Evolutionary conservation across 2,113 vertebrate genomes (phyloP), one percentile per base, ranked within the genome.

Genomic region (Shinisaurus crocodilurus): DNA sequence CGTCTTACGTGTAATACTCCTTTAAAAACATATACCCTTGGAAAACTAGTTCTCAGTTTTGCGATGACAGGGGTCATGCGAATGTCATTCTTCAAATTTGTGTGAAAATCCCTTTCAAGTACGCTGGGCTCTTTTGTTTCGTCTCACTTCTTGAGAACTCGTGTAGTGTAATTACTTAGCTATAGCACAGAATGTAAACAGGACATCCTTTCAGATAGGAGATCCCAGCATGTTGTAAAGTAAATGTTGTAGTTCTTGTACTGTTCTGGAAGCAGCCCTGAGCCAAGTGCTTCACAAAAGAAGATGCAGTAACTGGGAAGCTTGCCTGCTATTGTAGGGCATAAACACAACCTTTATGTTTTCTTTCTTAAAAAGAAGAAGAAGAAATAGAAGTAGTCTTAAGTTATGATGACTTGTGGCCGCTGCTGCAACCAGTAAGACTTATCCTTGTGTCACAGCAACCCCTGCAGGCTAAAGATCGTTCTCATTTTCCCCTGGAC

Each of bases 151-250:
- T 95, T 94, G 95, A 96, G 95, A 92, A 94, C 88, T 97, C 95
- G 90, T 95, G 93, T 94, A 94, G 91, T 70, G 91, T 94, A 97
- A 93, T 97, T 96, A 93, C 94, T 95, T 93, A 93, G 94, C 92
- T 95, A 93, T 94, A 92, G 85, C 93, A 95, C 94, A 95, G 94
- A 96, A 97, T 96, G 93, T 97, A 97, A 98, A 98, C 97, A 97
- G 97, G 97, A 98, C 96, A 97, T 98, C 97, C 97, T 97, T 90
- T 96, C 91, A 93, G 97, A 97, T 96, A 97, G 91, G 90, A 91
- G 96, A 96, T 95, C 95, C 97, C 97, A 97, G 96, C 95, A 97
- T 96, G 95, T 94, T 91, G 95, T 95, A 96, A 96, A 96, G 94
- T 96, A 95, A 96, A 95, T 95, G 95, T 95, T 90, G 95, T 93